Evolutionary conservation across 2,797 vertebrate genomes (phyloP).

Genomic region (Mormyrus hasselquistii): DNA sequence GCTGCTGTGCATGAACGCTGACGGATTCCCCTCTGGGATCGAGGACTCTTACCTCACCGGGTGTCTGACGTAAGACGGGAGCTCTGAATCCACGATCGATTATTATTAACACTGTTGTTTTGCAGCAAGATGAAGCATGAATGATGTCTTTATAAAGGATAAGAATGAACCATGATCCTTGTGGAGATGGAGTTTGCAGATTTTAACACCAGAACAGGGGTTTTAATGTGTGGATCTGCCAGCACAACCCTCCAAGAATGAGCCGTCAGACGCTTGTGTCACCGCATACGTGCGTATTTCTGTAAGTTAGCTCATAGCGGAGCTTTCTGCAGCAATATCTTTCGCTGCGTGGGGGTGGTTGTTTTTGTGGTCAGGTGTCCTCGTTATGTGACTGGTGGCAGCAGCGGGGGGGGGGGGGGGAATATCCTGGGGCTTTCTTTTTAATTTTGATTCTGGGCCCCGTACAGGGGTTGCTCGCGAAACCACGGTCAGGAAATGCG

Average conservation of each 20-base stretch:
- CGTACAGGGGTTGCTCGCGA: not conserved
- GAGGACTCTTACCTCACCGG: not conserved
- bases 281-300: not conserved
- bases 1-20: not conserved
- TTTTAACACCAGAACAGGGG: not conserved
- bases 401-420: not conserved
- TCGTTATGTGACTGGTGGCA: not conserved
- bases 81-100: not conserved
- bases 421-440: not conserved
- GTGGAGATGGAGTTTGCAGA: not conserved
- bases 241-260: not conserved
- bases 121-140: not conserved
- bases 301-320: not conserved
- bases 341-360: not conserved
- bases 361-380: not conserved
- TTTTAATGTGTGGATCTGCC: not conserved
- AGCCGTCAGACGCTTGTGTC: not conserved
- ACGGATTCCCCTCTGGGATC: not conserved
- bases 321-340: not conserved
- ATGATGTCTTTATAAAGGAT: not conserved
- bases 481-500: not conserved
- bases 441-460: not conserved
- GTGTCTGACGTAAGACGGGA: not conserved
- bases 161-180: not conserved
- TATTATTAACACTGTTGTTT: not conserved